Evolutionary conservation across 2,888 invertebrate species (phyloP), one percentile per base, ranked within the genome.

Genomic region (Lampropteryx suffumata): DNA sequence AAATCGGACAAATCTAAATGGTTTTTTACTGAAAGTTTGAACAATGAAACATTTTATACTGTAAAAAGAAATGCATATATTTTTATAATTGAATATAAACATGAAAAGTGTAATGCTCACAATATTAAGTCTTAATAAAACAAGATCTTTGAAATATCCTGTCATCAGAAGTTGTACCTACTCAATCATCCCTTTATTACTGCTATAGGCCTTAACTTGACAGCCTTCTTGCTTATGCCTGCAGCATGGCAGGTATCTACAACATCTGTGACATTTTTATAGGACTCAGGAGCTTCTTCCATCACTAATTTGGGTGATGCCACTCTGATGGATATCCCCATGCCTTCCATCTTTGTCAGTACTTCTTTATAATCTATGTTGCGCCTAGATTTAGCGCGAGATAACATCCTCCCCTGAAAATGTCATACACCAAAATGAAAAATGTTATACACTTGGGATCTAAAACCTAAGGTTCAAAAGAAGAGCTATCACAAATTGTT

Each of bases 231-330:
- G 73, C 98, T 98, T 51, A 99, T 98, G 10, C 99, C 99, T 28
- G 98, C 99, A 13, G 94, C 95, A 79, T 99, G 98, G 71, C 99
- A 99, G 2, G 99, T 99, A 79, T 99, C 94, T 0, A 99, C 99
- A 6, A 99, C 99, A 90, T 99, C 99, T 0, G 98, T 99, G 0
- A 99, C 99, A 90, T 99, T 98, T 88, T 99, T 99, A 84, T 99
- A 99, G 0, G 99, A 99, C 75, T 99, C 98, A 0, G 99, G 99
- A 3, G 99, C 98, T 91, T 99, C 99, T 89, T 99, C 99, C 99
- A 99, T 99, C 0, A 99, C 99, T 52, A 99, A 89, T 85, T 99
- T 99, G 0, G 99, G 99, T 8, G 99, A 99, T 6, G 99, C 99
- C 0, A 99, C 98, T 73, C 99, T 92, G 61, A 99, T 99, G 1